These are phyloP conservation scores for Apocheima hispidaria DNA, from an alignment of 2,888 invertebrate genomes.

Conservation along the genomic window DNA sequence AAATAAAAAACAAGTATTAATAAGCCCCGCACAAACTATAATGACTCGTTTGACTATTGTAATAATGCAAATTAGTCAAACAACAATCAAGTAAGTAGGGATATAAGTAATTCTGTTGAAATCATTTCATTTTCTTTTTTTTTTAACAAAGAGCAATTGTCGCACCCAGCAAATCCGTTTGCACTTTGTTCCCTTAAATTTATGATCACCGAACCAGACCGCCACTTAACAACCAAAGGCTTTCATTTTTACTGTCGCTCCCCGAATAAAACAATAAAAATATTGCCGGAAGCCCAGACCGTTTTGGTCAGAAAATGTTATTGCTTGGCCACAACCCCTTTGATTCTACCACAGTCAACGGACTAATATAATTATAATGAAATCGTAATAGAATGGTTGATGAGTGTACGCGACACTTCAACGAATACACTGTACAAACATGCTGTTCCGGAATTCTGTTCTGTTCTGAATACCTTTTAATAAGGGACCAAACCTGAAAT, in stretches of 20 bases:
- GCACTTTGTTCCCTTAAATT: slow-evolving; percentile 35
- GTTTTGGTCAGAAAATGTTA: slow-evolving; percentile 39
- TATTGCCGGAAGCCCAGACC: slow-evolving; percentile 31
- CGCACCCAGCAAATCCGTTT: slow-evolving; percentile 3
- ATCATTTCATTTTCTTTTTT: too few relatives aligned
- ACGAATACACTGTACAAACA: too few relatives aligned
- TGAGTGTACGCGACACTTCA: background rate
- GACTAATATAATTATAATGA: background rate
- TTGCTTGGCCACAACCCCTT: slow-evolving; percentile 22
- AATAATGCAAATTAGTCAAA: too few relatives aligned
- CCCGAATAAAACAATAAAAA: slow-evolving; percentile 38
- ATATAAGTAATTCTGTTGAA: too few relatives aligned
- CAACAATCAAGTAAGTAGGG: too few relatives aligned
- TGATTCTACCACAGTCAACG: slow-evolving; percentile 3
- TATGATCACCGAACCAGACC: slow-evolving; percentile 28
- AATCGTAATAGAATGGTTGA: background rate
- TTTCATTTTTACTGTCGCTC: slow-evolving; percentile 42
- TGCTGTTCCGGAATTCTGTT: too few relatives aligned
- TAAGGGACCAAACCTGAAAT: too few relatives aligned
- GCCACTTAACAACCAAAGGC: slow-evolving; percentile 42
- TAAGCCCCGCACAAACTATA: too few relatives aligned
- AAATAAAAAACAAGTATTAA: too few relatives aligned
- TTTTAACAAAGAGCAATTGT: background rate
- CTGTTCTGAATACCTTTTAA: too few relatives aligned
- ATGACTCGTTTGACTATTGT: too few relatives aligned